These are phyloP conservation scores for Buathra laborator DNA, from an alignment of 2,888 invertebrate species.

Conservation along the genomic window DNA sequence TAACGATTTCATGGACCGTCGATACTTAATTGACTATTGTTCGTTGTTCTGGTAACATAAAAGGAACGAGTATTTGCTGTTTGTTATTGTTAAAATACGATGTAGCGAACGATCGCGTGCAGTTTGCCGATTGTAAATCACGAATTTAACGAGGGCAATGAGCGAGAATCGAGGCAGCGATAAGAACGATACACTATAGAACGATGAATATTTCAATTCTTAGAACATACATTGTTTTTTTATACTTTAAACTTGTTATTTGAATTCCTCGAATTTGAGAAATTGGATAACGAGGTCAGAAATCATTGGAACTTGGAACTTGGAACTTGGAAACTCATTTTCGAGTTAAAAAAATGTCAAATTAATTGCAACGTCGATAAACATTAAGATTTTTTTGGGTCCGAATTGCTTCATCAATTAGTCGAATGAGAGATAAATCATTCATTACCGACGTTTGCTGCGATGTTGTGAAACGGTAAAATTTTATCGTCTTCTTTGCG, in stretches of 20 bases:
- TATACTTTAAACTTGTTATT: not conserved
- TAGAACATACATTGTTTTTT: not conserved
- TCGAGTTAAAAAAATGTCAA: not conserved
- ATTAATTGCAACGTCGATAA: not conserved
- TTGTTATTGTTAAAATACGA: conserved; percentile 20
- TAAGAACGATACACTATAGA: conserved; percentile 13
- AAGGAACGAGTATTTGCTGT: conserved; percentile 3
- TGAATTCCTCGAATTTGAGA: not conserved
- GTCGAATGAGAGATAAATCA: not conserved
- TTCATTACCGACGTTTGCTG: not conserved
- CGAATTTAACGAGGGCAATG: conserved; percentile 22
- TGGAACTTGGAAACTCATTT: not conserved
- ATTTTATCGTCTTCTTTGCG: not conserved
- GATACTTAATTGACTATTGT: conserved; percentile 37
- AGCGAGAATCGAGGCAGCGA: conserved; percentile 32
- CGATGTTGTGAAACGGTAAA: conserved; percentile 2
- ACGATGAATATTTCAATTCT: not conserved
- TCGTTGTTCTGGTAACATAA: conserved; percentile 19
- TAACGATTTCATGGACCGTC: conserved; percentile 54
- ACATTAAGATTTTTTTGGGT: not conserved
- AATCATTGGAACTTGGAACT: no score
- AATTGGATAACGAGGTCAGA: not conserved
- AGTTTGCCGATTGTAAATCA: conserved; percentile 54
- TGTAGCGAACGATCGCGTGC: not conserved
- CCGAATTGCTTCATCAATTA: not conserved